A percentile compares a stretch with the other conserved stretches of the same genome.
These are phyloP conservation scores for Cercopithecus mona DNA, from an alignment of 2,113 vertebrate genomes.

Conservation along the genomic window DNA sequence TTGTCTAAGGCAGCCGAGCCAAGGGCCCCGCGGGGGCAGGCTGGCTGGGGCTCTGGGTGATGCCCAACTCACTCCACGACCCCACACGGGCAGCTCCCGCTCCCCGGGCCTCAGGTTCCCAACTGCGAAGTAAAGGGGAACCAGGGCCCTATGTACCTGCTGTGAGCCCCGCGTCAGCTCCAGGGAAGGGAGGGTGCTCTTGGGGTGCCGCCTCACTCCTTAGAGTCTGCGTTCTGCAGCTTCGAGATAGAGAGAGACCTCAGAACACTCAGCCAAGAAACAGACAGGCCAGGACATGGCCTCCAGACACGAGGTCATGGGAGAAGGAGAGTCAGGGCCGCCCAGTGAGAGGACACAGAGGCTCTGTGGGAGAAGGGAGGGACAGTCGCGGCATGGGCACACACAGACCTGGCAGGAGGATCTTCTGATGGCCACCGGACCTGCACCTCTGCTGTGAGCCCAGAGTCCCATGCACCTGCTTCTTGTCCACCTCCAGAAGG, in stretches of 20 bases:
- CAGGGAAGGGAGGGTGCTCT: background rate
- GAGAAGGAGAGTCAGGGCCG: no score
- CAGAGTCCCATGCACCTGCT: background rate
- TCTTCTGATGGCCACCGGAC: accelerated
- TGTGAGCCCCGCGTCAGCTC: accelerated
- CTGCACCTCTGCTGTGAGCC: background rate
- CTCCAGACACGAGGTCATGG: no score
- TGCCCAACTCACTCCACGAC: accelerated
- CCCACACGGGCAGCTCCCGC: accelerated
- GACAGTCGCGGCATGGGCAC: accelerated
- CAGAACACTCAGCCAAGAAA: background rate
- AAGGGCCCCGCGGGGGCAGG: background rate
- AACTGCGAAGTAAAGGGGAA: accelerated
- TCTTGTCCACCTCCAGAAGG: background rate
- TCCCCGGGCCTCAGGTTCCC: background rate
- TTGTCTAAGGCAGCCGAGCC: background rate
- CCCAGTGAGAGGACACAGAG: background rate
- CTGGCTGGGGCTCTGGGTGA: background rate
- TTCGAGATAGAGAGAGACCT: accelerated
- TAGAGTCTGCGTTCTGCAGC: background rate
- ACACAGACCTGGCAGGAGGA: background rate
- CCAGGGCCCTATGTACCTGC: accelerated
- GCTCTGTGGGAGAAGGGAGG: background rate
- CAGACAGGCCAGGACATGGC: background rate
- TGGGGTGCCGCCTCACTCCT: background rate